These are phyloP conservation scores for Lasioglossum villosulum DNA, from an alignment of 2,888 invertebrate genomes.

Conservation along the genomic window DNA sequence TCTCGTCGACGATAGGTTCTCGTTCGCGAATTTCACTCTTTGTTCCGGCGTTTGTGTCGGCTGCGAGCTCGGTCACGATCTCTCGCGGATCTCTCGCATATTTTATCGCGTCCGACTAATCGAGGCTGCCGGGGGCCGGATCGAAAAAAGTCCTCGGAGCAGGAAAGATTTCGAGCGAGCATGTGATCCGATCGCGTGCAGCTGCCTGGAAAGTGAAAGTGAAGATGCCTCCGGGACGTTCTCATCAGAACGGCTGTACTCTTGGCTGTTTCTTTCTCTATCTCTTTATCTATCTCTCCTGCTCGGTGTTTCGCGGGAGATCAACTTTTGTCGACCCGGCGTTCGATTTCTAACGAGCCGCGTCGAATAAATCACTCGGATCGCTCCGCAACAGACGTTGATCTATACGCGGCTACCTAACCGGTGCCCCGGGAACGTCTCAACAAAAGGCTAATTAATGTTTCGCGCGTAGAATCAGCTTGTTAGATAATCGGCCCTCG, in stretches of 20 bases:
- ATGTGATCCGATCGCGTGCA: constrained; percentile 62
- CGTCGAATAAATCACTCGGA: constrained; percentile 65
- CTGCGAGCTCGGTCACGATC: not conserved
- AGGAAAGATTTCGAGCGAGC: constrained; percentile 56
- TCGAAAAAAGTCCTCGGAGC: constrained; percentile 17
- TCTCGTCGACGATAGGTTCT: constrained; percentile 7
- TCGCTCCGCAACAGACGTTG: constrained; percentile 43
- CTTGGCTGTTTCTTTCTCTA: constrained; percentile 15
- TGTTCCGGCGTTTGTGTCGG: not conserved
- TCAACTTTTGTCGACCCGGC: constrained; percentile 69
- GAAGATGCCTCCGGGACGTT: constrained; percentile 72
- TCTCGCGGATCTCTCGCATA: not conserved
- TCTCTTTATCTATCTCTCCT: not conserved
- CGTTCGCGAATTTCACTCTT: constrained; percentile 22
- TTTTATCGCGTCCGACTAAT: constrained; percentile 16
- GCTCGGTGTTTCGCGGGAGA: constrained; percentile 39
- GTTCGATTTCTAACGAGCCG: constrained; percentile 68
- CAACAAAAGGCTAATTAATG: constrained; percentile 30
- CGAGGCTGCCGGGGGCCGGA: not conserved
- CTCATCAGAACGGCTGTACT: constrained; percentile 64
- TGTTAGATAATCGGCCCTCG: constrained; percentile 51
- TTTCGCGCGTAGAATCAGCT: constrained; percentile 33
- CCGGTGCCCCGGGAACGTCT: constrained; percentile 7
- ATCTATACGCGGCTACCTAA: constrained; percentile 52
- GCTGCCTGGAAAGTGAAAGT: constrained; percentile 72